phyloP scores from a whole-genome alignment of 1,140 invertebrate species.

The Liolophura sinensis region DNA sequence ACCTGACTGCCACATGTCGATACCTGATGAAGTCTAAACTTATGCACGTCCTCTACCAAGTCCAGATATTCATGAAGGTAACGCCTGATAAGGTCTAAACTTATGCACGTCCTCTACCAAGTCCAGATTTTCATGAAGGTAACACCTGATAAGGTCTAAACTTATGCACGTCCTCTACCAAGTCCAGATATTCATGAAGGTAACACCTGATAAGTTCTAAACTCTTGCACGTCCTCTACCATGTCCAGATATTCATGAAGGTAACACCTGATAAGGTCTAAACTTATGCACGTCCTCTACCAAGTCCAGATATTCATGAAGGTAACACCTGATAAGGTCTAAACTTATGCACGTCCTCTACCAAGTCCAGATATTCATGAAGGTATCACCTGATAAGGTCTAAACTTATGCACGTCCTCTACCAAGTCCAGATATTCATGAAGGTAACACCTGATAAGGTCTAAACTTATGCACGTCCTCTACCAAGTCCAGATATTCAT shows the following conservation, averaged over 20 bases:
- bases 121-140: slow-evolving; percentile 59
- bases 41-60: slow-evolving; percentile 54
- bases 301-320: slow-evolving; percentile 58
- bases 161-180: slow-evolving; percentile 55
- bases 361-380: slow-evolving; percentile 57
- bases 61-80: slow-evolving; percentile 59
- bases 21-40: slow-evolving; percentile 52
- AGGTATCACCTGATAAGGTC: slow-evolving; percentile 46
- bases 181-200: slow-evolving; percentile 58
- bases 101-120: slow-evolving; percentile 54
- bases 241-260: slow-evolving; percentile 58
- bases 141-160: slow-evolving; percentile 29
- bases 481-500: slow-evolving; percentile 58
- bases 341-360: slow-evolving; percentile 55
- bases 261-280: slow-evolving; percentile 37
- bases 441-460: slow-evolving; percentile 48
- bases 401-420: slow-evolving; percentile 52
- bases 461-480: slow-evolving; percentile 50
- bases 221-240: slow-evolving; percentile 53
- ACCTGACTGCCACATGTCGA: slow-evolving; percentile 54
- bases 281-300: slow-evolving; percentile 54
- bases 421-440: slow-evolving; percentile 57
- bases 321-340: slow-evolving; percentile 41
- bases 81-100: slow-evolving; percentile 30
- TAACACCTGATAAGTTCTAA: slow-evolving; percentile 34